Base-by-base conservation (phyloP, 2,797 vertebrate genomes). In the Potorous gilbertii region DNA sequence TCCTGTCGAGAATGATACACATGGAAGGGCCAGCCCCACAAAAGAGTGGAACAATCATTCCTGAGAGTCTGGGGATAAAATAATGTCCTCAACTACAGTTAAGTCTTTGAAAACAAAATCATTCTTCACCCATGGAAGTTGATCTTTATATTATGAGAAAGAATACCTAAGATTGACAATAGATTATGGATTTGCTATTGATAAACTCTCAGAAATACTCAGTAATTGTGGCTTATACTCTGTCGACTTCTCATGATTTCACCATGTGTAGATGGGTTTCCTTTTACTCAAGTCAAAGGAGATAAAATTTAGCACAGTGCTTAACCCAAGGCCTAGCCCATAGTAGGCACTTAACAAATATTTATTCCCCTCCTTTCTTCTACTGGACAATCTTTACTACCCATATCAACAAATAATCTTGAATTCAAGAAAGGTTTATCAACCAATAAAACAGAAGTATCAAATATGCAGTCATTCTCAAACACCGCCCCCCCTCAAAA, bases 1-100 rank as follows among this genome's bases (percentile, higher is more conserved):
- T 97, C 96, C 95, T 50, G 96, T 89, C 95, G 90, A 97, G 91
- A 97, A 97, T 95, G 95, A 96, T 94, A 57, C 40, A 94, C 31
- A 57, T 94, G 89, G 93, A 96, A 96, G 96, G 94, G 92, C 87
- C 81, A 97, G 90, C 1, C 18, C 90, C 54, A 46, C 92, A 54
- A 55, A 97, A 94, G 66, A 95, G 91, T 91, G 13, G 40, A 93
- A 40, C 97, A 97, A 93, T 66, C 94, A 96, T 96, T 97, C 56
- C 90, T 18, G 93, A 95, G 31, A 95, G n/a, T 59, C 57, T 56
- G 14, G 59, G 18, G 95, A 95, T 91, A 97, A 97, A 97, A 95
- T 54, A 87, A 1, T 94, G 54, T 46, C 66, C 54, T 94, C 55
- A 93, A 21, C 96, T 81, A 93, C 54, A 66, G 50, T 46, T 59